These are phyloP conservation scores for Atta colombica DNA, from an alignment of 1,140 invertebrate species.

Conservation along the genomic window DNA sequence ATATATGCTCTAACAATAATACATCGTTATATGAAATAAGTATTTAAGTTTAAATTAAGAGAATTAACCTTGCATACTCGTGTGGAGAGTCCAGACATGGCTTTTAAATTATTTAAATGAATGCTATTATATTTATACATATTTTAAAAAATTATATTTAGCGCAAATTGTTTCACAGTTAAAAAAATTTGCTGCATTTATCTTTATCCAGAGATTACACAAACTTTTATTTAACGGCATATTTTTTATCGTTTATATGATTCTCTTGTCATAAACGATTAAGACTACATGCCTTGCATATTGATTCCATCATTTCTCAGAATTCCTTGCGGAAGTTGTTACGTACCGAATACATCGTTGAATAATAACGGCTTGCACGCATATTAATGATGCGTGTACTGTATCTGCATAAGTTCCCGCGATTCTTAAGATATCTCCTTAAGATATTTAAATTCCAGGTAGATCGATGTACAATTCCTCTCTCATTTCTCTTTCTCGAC, in stretches of 20 bases:
- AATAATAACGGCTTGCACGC: constrained; percentile 66
- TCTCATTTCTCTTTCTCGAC: neutral
- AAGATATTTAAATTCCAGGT: constrained; percentile 45
- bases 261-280: neutral
- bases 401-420: constrained; percentile 56
- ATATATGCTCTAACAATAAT: neutral
- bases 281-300: neutral
- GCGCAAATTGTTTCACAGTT: too few species aligned
- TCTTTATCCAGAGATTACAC: neutral
- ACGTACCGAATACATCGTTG: neutral
- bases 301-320: neutral
- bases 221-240: neutral
- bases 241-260: neutral
- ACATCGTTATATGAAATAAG: neutral
- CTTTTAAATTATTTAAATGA: too few species aligned
- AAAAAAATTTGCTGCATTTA: too few species aligned
- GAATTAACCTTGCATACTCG: too few species aligned
- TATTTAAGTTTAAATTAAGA: neutral
- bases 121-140: too few species aligned
- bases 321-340: constrained; percentile 31
- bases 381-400: constrained; percentile 66
- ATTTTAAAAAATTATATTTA: too few species aligned
- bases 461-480: constrained; percentile 2
- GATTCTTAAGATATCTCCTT: constrained; percentile 38
- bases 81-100: too few species aligned